Percentiles rank a stretch among this genome's conserved stretches.
These are phyloP conservation scores for Pogonus chalceus DNA, from an alignment of 1,140 invertebrate genomes.

Conservation along the genomic window DNA sequence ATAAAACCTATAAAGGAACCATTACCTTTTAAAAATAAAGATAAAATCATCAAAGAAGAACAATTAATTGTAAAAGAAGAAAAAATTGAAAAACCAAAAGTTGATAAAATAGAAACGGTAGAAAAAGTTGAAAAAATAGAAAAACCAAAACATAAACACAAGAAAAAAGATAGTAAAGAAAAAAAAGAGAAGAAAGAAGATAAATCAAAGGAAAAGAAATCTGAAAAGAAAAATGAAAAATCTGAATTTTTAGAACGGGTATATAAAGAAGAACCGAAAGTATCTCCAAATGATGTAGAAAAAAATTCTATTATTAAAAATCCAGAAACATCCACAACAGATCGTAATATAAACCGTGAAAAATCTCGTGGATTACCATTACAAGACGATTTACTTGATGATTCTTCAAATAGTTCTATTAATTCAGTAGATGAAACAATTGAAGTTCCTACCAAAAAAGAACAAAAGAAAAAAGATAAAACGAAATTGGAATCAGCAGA, in stretches of 20 bases:
- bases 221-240: slow-evolving; percentile 10
- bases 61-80: slow-evolving; percentile 18
- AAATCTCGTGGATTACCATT: background rate
- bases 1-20: slow-evolving; percentile 10
- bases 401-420: slow-evolving; percentile 16
- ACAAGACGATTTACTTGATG: background rate
- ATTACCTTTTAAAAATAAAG: slow-evolving; percentile 15
- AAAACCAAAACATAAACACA: slow-evolving; percentile 28
- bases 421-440: slow-evolving; percentile 12
- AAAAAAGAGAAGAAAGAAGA: slow-evolving; percentile 22
- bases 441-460: slow-evolving; percentile 10
- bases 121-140: slow-evolving; percentile 19
- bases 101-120: slow-evolving; percentile 10
- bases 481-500: slow-evolving; percentile 38
- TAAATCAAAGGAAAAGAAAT: slow-evolving; percentile 14
- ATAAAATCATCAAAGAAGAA: slow-evolving; percentile 18
- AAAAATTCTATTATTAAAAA: slow-evolving; percentile 13
- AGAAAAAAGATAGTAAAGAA: slow-evolving; percentile 26
- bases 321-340: background rate
- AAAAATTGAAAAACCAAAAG: slow-evolving; percentile 19
- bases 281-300: slow-evolving; percentile 16
- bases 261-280: slow-evolving; percentile 15
- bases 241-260: slow-evolving; percentile 11
- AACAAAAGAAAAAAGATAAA: slow-evolving; percentile 39
- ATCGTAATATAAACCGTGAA: background rate